Conservation (phyloP, 2,797 vertebrate genomes). For the Chaetodon trifasciatus region DNA sequence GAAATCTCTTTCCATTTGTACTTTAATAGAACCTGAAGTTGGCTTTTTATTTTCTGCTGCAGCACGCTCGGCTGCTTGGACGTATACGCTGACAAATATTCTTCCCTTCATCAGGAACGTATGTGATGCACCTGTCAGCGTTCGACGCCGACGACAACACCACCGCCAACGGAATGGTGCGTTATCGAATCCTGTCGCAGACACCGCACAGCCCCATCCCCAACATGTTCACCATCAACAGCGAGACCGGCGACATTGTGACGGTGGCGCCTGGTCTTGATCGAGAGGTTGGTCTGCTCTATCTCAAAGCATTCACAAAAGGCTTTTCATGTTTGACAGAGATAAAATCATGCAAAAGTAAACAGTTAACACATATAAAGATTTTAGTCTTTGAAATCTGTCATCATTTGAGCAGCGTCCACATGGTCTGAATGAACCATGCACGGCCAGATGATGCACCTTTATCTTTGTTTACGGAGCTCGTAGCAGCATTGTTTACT, state of each 20-base stretch:
- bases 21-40: background rate
- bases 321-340: background rate
- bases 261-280: slow-evolving; percentile 96
- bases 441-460: background rate
- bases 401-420: background rate
- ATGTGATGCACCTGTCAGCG: slow-evolving; percentile 95
- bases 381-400: background rate
- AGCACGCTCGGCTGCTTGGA: background rate
- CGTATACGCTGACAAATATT: background rate
- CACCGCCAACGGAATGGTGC: slow-evolving; percentile 96
- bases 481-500: slow-evolving; percentile 49
- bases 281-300: slow-evolving; percentile 89
- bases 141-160: slow-evolving; percentile 94
- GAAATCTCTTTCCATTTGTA: background rate
- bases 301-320: background rate
- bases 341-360: background rate
- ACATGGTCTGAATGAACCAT: slow-evolving; percentile 9
- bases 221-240: slow-evolving; percentile 98
- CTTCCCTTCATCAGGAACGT: slow-evolving; percentile 86
- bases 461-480: slow-evolving; percentile 38
- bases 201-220: slow-evolving; percentile 95
- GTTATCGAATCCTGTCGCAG: slow-evolving; percentile 94
- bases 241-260: slow-evolving; percentile 94
- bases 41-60: background rate
- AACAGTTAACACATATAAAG: background rate